Base-by-base conservation (phyloP, 2,113 vertebrate genomes). In the Pyxicephalus adspersus region DNA sequence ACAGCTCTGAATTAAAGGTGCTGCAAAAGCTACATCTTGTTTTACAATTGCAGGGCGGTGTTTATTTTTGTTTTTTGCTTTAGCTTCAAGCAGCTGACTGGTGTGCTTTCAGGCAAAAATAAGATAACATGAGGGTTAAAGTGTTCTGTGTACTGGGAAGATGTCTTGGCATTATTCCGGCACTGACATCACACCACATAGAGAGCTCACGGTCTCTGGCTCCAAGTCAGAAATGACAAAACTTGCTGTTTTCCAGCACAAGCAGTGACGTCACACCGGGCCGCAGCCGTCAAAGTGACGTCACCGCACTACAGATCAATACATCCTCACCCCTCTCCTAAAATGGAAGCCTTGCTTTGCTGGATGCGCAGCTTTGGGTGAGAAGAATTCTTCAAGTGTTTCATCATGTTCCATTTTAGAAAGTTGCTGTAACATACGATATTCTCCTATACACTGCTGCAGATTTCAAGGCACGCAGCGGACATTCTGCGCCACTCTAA, bases 171-270 rank as follows among this genome's bases (percentile, higher is more conserved):
- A 22, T 55, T 26, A 29, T 7, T 58, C 52, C 70, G 55, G 26
- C 22, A 75, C 45, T 75, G 31, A 75, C 54, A 55, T 77, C 76
- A 77, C 63, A 68, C 64, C n/a, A 0, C n/a, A 0, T 31, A 4
- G 51, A 26, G 63, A 67, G 19, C 11, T 17, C 22, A n/a, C 18
- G 52, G 26, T 15, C 19, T 31, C 52, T 65, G 64, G 64, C 52
- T 3, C 17, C 11, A 5, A 17, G 16, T 52, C 64, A 31, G 50
- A 25, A 17, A 66, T 65, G 51, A 52, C 76, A 78, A 58, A 64
- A 58, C 29, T 57, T 17, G 5, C 45, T 16, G 13, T 77, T 61
- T 31, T 51, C 16, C 19, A 64, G 61, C 6, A 5, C 19, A 3
- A 19, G 7, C 20, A 13, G 29, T 78, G 76, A 78, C 38, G 64